phyloP scores from a whole-genome alignment of 2,888 invertebrate genomes.

The Ditula angustiorana region DNA sequence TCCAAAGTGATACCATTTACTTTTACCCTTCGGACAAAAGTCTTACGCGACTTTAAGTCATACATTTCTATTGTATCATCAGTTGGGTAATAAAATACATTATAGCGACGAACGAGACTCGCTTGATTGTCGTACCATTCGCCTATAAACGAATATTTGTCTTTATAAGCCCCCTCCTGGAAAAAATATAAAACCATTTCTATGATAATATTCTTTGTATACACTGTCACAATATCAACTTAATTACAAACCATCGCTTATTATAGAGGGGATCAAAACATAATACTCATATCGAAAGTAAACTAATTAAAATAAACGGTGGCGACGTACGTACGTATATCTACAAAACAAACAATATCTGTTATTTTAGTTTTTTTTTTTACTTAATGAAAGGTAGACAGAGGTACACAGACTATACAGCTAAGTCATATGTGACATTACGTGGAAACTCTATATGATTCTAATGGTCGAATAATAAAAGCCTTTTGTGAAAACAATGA shows the following conservation, averaged over 20 bases:
- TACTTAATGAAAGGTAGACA: too few relatives aligned
- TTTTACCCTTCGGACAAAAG: constrained; percentile 88
- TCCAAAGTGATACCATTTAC: constrained; percentile 87
- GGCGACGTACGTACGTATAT: neutral
- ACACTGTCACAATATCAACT: neutral
- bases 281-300: constrained; percentile 19
- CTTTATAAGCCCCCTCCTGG: constrained; percentile 80
- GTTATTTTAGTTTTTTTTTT: neutral
- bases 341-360: neutral
- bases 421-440: too few relatives aligned
- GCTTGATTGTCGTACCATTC: constrained; percentile 96
- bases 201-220: neutral
- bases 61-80: constrained; percentile 94
- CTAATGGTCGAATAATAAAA: too few relatives aligned
- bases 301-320: constrained; percentile 17
- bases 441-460: too few relatives aligned
- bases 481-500: too few relatives aligned
- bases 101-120: constrained; percentile 89
- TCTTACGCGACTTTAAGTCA: constrained; percentile 87
- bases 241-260: constrained; percentile 13
- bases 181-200: constrained; percentile 38
- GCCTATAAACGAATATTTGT: constrained; percentile 88
- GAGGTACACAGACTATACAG: too few relatives aligned
- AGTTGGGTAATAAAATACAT: constrained; percentile 90
- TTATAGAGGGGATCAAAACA: constrained; percentile 3